Evolutionary conservation across 2,113 vertebrate species (phyloP).

Genomic region (Psilopsiagon aymara): DNA sequence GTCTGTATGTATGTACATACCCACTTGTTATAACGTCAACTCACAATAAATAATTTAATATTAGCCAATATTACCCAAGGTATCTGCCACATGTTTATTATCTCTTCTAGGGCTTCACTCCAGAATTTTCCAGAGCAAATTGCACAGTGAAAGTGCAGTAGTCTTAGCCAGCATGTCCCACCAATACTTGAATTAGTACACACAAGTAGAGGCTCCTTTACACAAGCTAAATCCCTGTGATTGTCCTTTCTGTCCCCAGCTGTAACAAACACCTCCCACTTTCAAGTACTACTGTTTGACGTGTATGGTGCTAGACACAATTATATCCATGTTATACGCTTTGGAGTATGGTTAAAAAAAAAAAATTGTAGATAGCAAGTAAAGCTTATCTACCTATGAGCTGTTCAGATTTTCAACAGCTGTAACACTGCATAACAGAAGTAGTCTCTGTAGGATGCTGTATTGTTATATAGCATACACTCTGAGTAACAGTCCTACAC

Average conservation of each 20-base stretch:
- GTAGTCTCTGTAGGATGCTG: neutral
- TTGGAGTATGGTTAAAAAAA: neutral
- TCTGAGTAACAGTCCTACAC: neutral
- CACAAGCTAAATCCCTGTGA: neutral
- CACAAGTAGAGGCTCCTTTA: neutral
- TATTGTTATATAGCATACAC: neutral
- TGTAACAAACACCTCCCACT: neutral
- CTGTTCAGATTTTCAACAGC: neutral
- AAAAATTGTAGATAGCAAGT: neutral
- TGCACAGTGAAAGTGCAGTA: neutral
- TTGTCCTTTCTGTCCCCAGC: neutral
- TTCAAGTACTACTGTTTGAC: neutral
- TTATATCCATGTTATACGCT: neutral
- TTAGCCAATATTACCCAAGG: neutral
- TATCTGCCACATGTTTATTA: neutral
- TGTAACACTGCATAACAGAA: neutral
- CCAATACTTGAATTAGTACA: neutral
- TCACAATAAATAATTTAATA: neutral
- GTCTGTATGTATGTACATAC: neutral
- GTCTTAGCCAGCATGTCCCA: neutral
- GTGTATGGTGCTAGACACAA: neutral
- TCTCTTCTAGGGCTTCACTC: neutral
- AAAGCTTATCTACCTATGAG: neutral
- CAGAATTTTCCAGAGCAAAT: neutral
- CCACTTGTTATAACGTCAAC: neutral